phyloP scores from a whole-genome alignment of 2,113 vertebrate species.

The Grammatotria lemairii region DNA sequence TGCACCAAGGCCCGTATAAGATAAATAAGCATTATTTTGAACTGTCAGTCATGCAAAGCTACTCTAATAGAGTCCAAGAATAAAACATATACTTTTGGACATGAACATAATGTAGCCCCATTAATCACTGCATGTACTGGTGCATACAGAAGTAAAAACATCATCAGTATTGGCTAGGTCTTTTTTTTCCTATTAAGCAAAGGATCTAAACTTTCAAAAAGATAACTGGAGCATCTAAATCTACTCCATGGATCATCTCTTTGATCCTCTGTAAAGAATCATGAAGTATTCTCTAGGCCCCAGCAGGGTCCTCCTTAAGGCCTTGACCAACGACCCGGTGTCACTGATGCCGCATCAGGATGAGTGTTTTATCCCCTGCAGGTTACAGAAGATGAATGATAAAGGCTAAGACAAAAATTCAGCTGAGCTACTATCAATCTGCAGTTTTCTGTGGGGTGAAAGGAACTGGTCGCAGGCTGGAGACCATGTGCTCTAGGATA shows the following conservation, averaged over 20 bases:
- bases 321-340: slow-evolving; percentile 7
- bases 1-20: background rate
- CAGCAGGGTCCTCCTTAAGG: background rate
- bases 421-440: slow-evolving; percentile 16
- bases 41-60: background rate
- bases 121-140: background rate
- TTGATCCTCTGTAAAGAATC: background rate
- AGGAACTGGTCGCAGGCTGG: background rate
- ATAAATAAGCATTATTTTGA: background rate
- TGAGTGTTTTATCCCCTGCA: background rate
- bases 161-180: background rate
- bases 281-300: background rate
- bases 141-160: background rate
- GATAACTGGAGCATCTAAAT: background rate
- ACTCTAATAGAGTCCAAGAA: background rate
- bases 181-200: background rate
- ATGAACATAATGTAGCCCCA: background rate
- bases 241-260: background rate
- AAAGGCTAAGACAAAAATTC: background rate
- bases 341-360: background rate
- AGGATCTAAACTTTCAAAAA: background rate
- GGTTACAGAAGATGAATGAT: slow-evolving; percentile 18
- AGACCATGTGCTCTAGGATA: background rate
- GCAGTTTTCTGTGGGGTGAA: background rate
- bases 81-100: background rate